Conservation (phyloP, 2,888 invertebrate species). For the Nomada lathburiana region DNA sequence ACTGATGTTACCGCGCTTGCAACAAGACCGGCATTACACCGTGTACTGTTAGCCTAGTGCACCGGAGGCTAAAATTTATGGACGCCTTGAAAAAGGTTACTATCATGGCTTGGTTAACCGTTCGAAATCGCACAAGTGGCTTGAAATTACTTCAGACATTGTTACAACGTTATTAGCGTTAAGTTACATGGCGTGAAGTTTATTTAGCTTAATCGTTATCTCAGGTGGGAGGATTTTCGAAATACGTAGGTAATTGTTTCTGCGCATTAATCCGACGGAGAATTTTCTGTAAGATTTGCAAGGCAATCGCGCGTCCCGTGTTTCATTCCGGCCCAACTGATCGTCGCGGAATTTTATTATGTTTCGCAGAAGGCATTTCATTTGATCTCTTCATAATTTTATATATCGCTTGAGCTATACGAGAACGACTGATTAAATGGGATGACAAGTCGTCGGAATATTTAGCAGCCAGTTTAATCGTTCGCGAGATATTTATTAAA, state of each 20-base stretch:
- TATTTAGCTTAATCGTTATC: not conserved
- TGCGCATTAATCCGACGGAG: not conserved
- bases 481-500: slow-evolving; percentile 13
- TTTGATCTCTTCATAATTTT: too few relatives aligned
- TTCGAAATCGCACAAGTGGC: not conserved
- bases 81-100: slow-evolving; percentile 19
- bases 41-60: slow-evolving; percentile 50
- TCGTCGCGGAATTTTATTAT: not conserved
- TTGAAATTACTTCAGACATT: not conserved
- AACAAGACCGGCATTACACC: slow-evolving; percentile 50
- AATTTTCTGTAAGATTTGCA: not conserved
- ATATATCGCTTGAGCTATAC: not conserved
- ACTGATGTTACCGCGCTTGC: slow-evolving; percentile 49
- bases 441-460: not conserved
- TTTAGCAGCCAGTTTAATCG: slow-evolving; percentile 1
- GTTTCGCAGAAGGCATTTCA: too few relatives aligned
- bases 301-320: not conserved
- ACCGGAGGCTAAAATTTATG: slow-evolving; percentile 42
- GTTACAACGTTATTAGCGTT: not conserved
- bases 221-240: not conserved
- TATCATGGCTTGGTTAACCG: not conserved
- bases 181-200: not conserved
- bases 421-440: not conserved
- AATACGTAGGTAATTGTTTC: not conserved
- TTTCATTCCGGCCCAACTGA: not conserved